phyloP scores from a whole-genome alignment of 2,888 invertebrate species.

The Eremobia ochroleuca region DNA sequence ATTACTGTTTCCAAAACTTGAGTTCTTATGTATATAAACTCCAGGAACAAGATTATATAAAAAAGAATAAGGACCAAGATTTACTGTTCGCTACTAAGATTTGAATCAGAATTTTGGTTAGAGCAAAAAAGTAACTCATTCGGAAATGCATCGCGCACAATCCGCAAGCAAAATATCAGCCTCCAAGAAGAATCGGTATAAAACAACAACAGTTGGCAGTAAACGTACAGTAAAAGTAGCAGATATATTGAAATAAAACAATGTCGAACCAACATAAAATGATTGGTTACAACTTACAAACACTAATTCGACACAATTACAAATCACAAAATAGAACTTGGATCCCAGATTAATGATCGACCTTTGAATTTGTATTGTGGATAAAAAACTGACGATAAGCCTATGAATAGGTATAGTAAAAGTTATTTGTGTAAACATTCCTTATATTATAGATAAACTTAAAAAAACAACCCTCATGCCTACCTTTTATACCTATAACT shows the following conservation, averaged over 20 bases:
- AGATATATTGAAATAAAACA: constrained; percentile 5
- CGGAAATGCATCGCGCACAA: constrained; percentile 20
- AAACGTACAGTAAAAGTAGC: constrained; percentile 5
- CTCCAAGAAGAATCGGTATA: constrained; percentile 1
- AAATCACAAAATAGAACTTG: constrained; percentile 8
- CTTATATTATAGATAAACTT: not conserved
- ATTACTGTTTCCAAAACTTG: not conserved
- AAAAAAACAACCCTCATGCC: constrained; percentile 57
- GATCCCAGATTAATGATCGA: not conserved
- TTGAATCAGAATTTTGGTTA: constrained; percentile 1
- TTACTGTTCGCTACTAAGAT: constrained; percentile 1
- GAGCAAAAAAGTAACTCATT: constrained; percentile 19
- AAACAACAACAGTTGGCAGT: constrained; percentile 22
- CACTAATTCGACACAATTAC: not conserved
- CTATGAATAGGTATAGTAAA: no score
- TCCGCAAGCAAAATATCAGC: constrained; percentile 1
- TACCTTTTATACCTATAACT: constrained; percentile 72
- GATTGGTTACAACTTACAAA: not conserved
- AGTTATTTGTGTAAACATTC: not conserved
- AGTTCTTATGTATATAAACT: not conserved
- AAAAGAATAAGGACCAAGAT: not conserved
- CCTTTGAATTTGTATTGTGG: not conserved
- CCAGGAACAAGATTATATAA: not conserved
- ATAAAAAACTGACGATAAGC: not conserved
- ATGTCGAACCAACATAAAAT: not conserved